Base-by-base conservation (phyloP, 2,888 invertebrate genomes). In the Euspilapteryx auroguttella region DNA sequence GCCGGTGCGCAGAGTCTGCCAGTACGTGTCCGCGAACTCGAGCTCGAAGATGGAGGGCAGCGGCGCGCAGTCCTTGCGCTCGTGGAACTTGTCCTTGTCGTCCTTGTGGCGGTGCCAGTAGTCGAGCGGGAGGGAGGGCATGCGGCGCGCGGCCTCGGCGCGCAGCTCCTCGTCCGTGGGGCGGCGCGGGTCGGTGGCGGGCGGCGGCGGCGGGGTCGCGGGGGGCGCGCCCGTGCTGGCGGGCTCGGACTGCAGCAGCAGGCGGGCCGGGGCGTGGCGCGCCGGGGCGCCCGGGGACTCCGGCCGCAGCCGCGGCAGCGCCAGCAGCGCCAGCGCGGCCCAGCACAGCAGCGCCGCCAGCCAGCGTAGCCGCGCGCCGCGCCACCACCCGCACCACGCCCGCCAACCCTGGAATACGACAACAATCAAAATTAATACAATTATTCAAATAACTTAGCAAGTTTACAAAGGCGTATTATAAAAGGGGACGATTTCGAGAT, bases 11-110 rank as follows among this genome's bases (percentile, higher is more conserved):
- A 93, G 54, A 27, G 87, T 89, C 66, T 94, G 94, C 94, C 94
- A 94, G 61, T 94, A 94, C 30, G 91, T 83, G 55, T 94, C 94
- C 66, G 93, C 93, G 71, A 92, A 94, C 56, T 94, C 90, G 36
- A 94, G 73, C 47, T 94, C 94, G 62, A 89, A 93, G 40, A 94
- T 85, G 33, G 86, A 89, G 1, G 94, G 94, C 56, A 90, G 91
- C 39, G 86, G 84, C 32, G 90, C 89, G 65, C 92, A 92, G 33
- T 83, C 83, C 42, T 81, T 82, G 57, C 86, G 87, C 49, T 80
- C 80, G 47, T 58, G 58, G 43, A 55, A 75, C 34, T 83, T 79
- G 39, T 84, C 81, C 57, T 87, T 87, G 52, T 88, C 87, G 51
- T 88, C 85, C 50, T 87, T 88, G 53, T 87, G 85, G 39, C 84